Base-by-base conservation (phyloP, 2,113 vertebrate genomes). In the Syngnathoides biaculeatus region DNA sequence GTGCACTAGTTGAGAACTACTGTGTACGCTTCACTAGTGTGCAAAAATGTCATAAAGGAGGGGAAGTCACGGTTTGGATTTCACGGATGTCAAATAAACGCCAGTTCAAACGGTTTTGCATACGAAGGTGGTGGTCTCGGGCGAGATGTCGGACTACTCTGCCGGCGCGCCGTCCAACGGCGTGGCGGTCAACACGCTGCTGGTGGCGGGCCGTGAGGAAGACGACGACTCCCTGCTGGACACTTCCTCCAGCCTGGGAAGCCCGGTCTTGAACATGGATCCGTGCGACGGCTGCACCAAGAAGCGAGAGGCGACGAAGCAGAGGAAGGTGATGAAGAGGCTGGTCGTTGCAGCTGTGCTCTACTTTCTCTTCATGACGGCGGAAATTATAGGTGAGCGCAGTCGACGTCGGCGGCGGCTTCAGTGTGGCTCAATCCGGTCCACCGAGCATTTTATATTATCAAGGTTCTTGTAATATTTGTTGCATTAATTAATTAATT, bases 341-440 rank as follows among this genome's bases (percentile, higher is more conserved):
- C 81, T 99, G 20, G 72, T 79, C 39, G 62, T 94, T 0, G 97
- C 96, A 0, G 94, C 95, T 0, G 7, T 92, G n/a, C 93, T 99
- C 0, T 99, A 99, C 75, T 89, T 95, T 13, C 89, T 98, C 30
- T 99, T 98, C 82, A 99, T 98, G 95, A 86, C 91, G 0, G 97
- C 93, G 9, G 97, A 98, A 80, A 93, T 99, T 17, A 73, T 96
- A 75, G 97, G 97, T 99, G 91, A 95, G 93, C 79, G 39, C 20
- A 27, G 27, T 8, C 57, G 2, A 10, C n/a, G 50, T 24, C 22
- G 1, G 13, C 4, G 9, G 24, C 14, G 53, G 14, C 3, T 8
- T 27, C 27, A 56, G 14, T 53, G 5, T 26, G 22, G 52, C 9
- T 53, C 13, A 17, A n/a, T 19, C n/a, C 48, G 9, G 48, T 20